phyloP scores from a whole-genome alignment of 2,888 invertebrate genomes.

The Nymphalis polychloros region DNA sequence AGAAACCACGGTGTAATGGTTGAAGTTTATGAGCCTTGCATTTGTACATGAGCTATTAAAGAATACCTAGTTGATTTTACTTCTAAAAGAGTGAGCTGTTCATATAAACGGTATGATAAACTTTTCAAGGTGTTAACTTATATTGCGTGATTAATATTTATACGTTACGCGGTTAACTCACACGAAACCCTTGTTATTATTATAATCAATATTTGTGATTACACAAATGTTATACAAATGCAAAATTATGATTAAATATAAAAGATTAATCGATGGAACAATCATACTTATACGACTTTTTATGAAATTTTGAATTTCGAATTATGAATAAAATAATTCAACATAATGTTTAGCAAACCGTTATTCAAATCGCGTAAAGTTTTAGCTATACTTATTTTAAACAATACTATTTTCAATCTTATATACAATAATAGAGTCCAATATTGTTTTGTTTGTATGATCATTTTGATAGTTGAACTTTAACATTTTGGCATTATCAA shows the following conservation, averaged over 20 bases:
- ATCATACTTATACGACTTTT: too few relatives aligned
- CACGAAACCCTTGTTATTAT: too few relatives aligned
- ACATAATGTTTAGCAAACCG: neutral
- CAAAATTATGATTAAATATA: too few relatives aligned
- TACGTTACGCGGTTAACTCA: neutral
- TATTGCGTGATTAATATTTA: neutral
- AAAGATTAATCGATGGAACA: too few relatives aligned
- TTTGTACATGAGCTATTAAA: slow-evolving; percentile 15
- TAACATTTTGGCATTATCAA: slow-evolving; percentile 23
- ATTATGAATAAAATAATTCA: neutral
- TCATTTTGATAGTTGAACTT: slow-evolving; percentile 15
- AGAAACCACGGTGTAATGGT: slow-evolving; percentile 46
- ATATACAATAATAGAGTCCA: neutral
- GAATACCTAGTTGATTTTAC: neutral
- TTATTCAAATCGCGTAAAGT: neutral
- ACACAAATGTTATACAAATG: too few relatives aligned
- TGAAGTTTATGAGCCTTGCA: slow-evolving; percentile 44
- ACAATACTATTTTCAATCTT: neutral
- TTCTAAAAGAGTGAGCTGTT: slow-evolving; percentile 1
- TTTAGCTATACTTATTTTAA: neutral
- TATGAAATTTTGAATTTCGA: too few relatives aligned
- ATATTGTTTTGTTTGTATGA: neutral
- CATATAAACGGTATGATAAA: neutral
- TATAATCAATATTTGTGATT: too few relatives aligned
- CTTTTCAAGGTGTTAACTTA: neutral